Base-by-base conservation (phyloP, 1,140 invertebrate genomes). In the Drosophila lacteicornis region DNA sequence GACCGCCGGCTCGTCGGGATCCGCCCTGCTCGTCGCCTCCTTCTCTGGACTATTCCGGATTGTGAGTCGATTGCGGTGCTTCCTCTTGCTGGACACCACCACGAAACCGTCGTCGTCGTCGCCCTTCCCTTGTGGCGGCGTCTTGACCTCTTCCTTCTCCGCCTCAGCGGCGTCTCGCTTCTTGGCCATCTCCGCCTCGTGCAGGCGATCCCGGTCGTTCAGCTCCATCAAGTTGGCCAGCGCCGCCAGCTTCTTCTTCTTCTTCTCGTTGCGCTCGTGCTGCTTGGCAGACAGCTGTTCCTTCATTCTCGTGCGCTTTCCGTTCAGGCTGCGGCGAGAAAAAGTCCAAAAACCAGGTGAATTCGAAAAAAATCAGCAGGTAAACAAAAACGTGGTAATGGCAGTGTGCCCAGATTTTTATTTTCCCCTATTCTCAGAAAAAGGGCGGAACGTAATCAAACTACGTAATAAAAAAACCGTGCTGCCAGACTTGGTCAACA, bases 211-310 rank as follows among this genome's bases (percentile, higher is more conserved):
- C 51, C 93, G 93, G 67, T 95, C 95, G 83, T 95, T 95, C 33
- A 95, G 91, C 88, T 94, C 94, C 38, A 94, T 93, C 46, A 95
- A 92, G 88, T 95, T 94, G 15, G 95, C 93, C 75, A 95, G 93
- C 4, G 95, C 95, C 19, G 94, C 93, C 79, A 95, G 93, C 93
- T 95, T 95, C 87, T 94, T 94, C 74, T 94, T 94, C 75, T 95
- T 96, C 58, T 94, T 95, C 76, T 95, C 94, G 65, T 94, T 92
- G 68, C 95, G 93, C 80, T 93, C 92, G 33, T 92, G 85, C 80
- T 94, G 93, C 79, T 94, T 94, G 4, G 84, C 42, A 8, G 88
- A 80, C 45, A 88, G 61, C 66, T 90, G 82, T 12, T 90, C 82
- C 51, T 85, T 90, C 86, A 90, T 90, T 42, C 65, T 91, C 49